Evolutionary conservation across 2,113 vertebrate genomes (phyloP), one percentile per base, ranked within the genome.

Genomic region (Physeter macrocephalus): DNA sequence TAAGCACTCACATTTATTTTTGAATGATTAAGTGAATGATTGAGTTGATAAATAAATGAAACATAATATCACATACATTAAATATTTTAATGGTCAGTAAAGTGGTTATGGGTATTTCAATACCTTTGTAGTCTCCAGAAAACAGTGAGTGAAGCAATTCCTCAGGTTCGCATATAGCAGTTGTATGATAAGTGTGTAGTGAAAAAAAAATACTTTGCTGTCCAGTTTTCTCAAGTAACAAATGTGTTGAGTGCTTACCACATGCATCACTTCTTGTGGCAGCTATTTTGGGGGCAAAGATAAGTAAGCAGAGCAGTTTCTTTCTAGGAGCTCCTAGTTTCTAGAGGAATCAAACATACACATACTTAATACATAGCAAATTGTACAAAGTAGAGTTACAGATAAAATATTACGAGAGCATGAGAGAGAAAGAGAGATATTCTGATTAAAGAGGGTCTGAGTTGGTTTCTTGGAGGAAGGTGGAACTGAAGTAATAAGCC

Each of bases 11-110:
- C n/a, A n/a, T 85, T 88, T 94, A 62, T 90, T 78, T 83, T 90
- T 89, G 23, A 92, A 90, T 83, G n/a, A 85, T 34, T 88, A 43
- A 62, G 7, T 69, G 41, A 89, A 88, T 93, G 34, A 82, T n/a
- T 74, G 21, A 96, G 12, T 91, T 36, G 80, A 59, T 84, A 80
- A 85, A 92, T 36, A 88, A 94, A 82, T 66, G 29, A 57, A 95
- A 77, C n/a, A n/a, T 77, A 84, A 94, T 31, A 88, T 36, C 49
- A 89, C 4, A 46, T 80, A 72, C 18, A 52, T 64, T 59, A 84
- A 84, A 85, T 43, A 89, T 95, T 95, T 97, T 90, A 93, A 67
- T 90, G 12, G 43, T 77, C n/a, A 64, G 12, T 54, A 88, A 91
- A 52, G 17, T 95, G 57, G 31, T 84, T 43, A 12, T 46, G 36